These are phyloP conservation scores for Leontocebus nigricollis DNA, from an alignment of 2,797 vertebrate genomes.

Conservation along the genomic window DNA sequence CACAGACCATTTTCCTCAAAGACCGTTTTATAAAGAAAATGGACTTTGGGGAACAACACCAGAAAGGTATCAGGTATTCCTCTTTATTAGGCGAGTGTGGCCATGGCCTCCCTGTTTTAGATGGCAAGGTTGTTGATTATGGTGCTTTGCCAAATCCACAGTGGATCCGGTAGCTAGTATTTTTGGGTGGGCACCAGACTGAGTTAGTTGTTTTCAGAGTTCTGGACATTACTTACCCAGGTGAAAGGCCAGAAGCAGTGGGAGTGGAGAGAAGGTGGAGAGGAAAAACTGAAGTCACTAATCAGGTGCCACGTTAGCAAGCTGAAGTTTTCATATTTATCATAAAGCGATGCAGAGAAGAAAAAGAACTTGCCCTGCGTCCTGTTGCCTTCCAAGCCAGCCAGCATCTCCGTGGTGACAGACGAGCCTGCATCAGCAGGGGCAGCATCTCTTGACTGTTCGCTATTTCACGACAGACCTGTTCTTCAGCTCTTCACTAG, in stretches of 20 bases:
- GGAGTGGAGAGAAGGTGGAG: not conserved
- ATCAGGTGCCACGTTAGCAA: conserved; percentile 13
- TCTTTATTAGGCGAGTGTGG: not conserved
- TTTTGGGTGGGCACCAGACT: not conserved
- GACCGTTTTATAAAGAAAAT: not conserved
- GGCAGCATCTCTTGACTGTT: not conserved
- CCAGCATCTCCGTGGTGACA: not conserved
- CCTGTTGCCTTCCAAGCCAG: not conserved
- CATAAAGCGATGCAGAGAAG: not conserved
- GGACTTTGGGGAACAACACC: not conserved
- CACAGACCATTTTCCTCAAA: not conserved
- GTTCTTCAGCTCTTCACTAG: not conserved
- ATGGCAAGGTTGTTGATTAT: not conserved
- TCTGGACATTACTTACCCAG: not conserved
- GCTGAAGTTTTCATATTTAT: not conserved
- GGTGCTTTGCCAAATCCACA: not conserved
- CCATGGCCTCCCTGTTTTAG: not conserved
- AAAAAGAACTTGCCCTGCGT: not conserved
- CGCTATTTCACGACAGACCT: not conserved
- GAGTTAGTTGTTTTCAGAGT: not conserved
- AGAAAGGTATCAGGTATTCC: not conserved
- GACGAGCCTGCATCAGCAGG: not conserved
- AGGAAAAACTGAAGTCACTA: not conserved
- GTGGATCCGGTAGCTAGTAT: conserved; percentile 35
- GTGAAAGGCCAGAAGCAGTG: not conserved